A percentile compares a stretch with the other conserved stretches of the same genome.
These are phyloP conservation scores for Rhamphomyia laevipes DNA, from an alignment of 2,888 invertebrate genomes.

Conservation along the genomic window DNA sequence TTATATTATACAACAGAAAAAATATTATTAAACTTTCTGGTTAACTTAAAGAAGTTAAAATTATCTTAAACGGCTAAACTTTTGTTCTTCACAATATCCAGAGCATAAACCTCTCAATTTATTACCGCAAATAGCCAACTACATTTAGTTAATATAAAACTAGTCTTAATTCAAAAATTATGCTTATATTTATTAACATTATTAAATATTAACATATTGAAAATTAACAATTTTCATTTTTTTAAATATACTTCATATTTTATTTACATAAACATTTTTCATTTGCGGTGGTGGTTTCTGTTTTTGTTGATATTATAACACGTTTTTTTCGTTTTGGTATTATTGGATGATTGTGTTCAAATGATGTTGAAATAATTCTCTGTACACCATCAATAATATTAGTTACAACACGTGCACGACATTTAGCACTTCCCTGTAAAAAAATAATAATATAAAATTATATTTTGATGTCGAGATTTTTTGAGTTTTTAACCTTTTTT, in stretches of 20 bases:
- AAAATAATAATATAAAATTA: neutral
- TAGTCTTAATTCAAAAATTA: too few species aligned
- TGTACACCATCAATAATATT: slow-evolving; percentile 33
- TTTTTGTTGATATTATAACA: neutral
- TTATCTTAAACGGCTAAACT: too few species aligned
- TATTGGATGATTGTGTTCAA: slow-evolving; percentile 30
- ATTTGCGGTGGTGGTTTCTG: neutral
- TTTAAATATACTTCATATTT: neutral
- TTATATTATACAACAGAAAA: too few species aligned
- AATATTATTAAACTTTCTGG: too few species aligned
- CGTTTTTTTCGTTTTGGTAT: slow-evolving; percentile 26
- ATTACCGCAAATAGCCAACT: too few species aligned
- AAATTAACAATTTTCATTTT: neutral
- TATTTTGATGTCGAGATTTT: neutral
- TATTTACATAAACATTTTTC: too few species aligned
- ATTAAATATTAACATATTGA: neutral
- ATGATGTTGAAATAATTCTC: slow-evolving; percentile 32
- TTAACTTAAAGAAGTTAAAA: neutral
- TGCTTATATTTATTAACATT: too few species aligned
- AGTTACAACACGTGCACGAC: slow-evolving; percentile 35
- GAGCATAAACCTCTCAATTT: too few species aligned
- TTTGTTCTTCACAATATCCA: too few species aligned
- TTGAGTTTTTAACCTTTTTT: slow-evolving; percentile 28
- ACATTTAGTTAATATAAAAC: too few species aligned
- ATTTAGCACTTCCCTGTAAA: slow-evolving; percentile 34